These are phyloP conservation scores for Sinotaia quadrata DNA, from an alignment of 2,888 invertebrate species.

Conservation along the genomic window DNA sequence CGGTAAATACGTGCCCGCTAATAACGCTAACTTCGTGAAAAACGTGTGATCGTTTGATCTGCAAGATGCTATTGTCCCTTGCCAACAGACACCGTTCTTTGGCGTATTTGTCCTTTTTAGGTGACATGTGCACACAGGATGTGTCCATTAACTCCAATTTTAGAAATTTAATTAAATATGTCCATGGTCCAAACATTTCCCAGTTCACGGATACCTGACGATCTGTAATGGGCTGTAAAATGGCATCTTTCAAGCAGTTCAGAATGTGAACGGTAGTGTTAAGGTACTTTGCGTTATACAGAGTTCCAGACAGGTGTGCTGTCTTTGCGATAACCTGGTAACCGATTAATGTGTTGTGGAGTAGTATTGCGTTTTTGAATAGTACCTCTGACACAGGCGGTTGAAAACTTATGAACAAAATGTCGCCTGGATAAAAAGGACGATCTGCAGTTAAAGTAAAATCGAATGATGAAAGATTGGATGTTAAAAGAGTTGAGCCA, in stretches of 20 bases:
- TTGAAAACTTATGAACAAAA: not conserved
- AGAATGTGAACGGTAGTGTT: conserved; percentile 1
- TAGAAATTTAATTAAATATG: not conserved
- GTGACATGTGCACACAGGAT: not conserved
- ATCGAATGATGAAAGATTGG: not conserved
- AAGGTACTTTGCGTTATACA: not conserved
- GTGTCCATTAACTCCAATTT: conserved; percentile 8
- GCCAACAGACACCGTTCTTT: not conserved
- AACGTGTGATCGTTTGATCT: no score
- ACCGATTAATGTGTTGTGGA: conserved; percentile 13
- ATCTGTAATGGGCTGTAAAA: not conserved
- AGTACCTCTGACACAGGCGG: not conserved
- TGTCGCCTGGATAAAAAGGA: conserved; percentile 1
- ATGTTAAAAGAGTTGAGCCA: not conserved
- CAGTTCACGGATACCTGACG: conserved; percentile 4
- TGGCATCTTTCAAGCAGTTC: conserved; percentile 5
- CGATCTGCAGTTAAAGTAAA: not conserved
- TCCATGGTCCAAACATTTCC: conserved; percentile 4
- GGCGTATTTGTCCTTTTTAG: not conserved
- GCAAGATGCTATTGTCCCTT: no score
- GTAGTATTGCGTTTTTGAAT: conserved; percentile 5
- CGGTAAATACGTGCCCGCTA: no score
- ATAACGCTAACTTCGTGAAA: no score
- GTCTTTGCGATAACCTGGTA: conserved; percentile 8
- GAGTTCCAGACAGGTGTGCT: not conserved